Conservation (phyloP, 2,888 invertebrate genomes). For the Catocala sponsa region DNA sequence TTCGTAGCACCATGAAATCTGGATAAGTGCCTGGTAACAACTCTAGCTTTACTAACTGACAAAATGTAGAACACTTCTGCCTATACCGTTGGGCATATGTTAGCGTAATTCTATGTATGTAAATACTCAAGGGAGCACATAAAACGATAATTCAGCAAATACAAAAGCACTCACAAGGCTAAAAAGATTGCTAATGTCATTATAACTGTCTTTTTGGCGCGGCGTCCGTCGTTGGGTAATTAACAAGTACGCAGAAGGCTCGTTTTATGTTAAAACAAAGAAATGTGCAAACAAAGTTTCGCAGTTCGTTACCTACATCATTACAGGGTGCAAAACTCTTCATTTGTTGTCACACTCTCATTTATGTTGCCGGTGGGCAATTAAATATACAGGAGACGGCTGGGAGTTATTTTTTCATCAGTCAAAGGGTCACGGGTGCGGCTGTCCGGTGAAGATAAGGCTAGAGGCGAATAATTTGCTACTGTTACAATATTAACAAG, state of each 20-base stretch:
- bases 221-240: constrained; percentile 27
- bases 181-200: constrained; percentile 25
- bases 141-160: constrained; percentile 9
- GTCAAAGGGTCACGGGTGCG: constrained; percentile 36
- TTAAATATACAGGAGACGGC: constrained; percentile 44
- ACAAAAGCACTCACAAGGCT: constrained; percentile 14
- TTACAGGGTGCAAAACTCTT: constrained; percentile 47
- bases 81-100: too few species aligned
- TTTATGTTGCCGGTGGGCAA: constrained; percentile 41
- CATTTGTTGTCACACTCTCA: constrained; percentile 40
- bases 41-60: too few species aligned
- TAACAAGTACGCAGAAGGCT: constrained; percentile 33
- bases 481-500: constrained; percentile 39
- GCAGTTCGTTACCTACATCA: constrained; percentile 42
- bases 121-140: neutral
- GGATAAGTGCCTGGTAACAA: too few species aligned
- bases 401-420: constrained; percentile 46
- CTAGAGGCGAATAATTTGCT: constrained; percentile 29
- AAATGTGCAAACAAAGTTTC: constrained; percentile 43
- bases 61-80: too few species aligned
- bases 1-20: too few species aligned
- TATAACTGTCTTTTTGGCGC: constrained; percentile 14
- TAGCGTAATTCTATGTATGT: too few species aligned
- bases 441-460: constrained; percentile 29
- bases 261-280: constrained; percentile 40